These are phyloP conservation scores for Drosophila sturtevanti DNA, from an alignment of 1,140 invertebrate species.

Conservation along the genomic window DNA sequence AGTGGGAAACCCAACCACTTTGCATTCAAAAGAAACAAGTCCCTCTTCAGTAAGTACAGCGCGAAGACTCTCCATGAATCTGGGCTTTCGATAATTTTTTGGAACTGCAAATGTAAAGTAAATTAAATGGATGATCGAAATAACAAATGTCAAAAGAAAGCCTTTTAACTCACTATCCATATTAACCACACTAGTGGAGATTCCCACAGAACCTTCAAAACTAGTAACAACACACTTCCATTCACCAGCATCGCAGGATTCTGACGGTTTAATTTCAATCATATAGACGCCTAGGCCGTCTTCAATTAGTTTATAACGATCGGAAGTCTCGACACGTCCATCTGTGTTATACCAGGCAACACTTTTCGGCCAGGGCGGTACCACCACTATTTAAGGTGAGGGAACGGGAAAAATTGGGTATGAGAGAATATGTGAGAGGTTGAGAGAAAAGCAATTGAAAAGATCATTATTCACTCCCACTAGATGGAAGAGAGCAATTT, in stretches of 20 bases:
- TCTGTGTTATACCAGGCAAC: constrained; percentile 93
- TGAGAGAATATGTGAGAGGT: constrained; percentile 18
- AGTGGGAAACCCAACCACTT: constrained; percentile 95
- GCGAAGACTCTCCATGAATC: constrained; percentile 94
- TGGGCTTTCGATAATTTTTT: constrained; percentile 93
- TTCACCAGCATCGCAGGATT: constrained; percentile 91
- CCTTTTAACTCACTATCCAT: constrained; percentile 85
- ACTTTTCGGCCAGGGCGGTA: constrained; percentile 91
- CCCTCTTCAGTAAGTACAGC: constrained; percentile 95
- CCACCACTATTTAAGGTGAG: constrained; percentile 84
- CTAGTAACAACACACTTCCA: constrained; percentile 94
- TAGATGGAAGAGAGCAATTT: neutral
- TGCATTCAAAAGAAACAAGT: constrained; percentile 95
- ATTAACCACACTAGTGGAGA: constrained; percentile 87
- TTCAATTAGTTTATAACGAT: constrained; percentile 88
- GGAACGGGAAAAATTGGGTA: neutral
- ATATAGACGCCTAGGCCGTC: constrained; percentile 91
- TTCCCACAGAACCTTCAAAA: constrained; percentile 87
- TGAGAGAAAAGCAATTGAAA: constrained; percentile 18
- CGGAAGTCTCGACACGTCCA: constrained; percentile 87
- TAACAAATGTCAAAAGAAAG: neutral
- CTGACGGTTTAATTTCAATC: constrained; percentile 88
- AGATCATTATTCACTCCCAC: constrained; percentile 1
- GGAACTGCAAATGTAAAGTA: constrained; percentile 84
- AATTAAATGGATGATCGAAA: neutral